Base-by-base conservation (phyloP, 2,888 invertebrate species). In the Mellilla xanthometata region DNA sequence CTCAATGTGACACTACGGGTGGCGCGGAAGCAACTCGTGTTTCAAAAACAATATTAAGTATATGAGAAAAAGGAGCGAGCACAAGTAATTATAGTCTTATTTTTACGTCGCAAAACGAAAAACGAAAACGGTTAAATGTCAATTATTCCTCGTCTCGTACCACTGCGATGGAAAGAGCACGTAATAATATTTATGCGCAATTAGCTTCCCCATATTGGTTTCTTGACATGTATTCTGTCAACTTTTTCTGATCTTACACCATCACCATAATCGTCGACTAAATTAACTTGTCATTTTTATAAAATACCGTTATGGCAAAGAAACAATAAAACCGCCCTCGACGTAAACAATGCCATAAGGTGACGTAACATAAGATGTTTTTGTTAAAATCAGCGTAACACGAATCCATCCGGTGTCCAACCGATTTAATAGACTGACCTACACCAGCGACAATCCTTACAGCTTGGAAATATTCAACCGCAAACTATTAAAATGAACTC, bases 341-440 rank as follows among this genome's bases (percentile, higher is more conserved):
- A 61, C 50, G 68, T 44, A 62, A 60, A 70, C 65, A 72, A 72
- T 63, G 65, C 36, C 71, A 68, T 74, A 65, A 33, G 56, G 66
- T 84, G 78, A 82, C 70, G 84, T 83, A 84, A 86, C 75, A 64
- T 76, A 74, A 81, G 72, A 63, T 67, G 76, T 75, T 80, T 80
- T 83, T 76, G 68, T 74, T 64, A 78, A 82, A 86, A 84, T 85
- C 82, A 74, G 55, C 81, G 47, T 33, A 89, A 88, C 79, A 70
- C 65, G 81, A 88, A 55, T 62, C 67, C 84, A 81, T 87, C 86
- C 87, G 85, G 86, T 75, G 69, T 58, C 62, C 63, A 65, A 68
- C 72, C 71, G 79, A 81, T 83, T 84, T 86, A 83, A 87, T 85
- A 83, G 78, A 83, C 80, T 86, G 87, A 79, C 88, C 86, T 76